Base-by-base conservation (phyloP, 2,797 vertebrate species). In the Peromyscus melanophrys region DNA sequence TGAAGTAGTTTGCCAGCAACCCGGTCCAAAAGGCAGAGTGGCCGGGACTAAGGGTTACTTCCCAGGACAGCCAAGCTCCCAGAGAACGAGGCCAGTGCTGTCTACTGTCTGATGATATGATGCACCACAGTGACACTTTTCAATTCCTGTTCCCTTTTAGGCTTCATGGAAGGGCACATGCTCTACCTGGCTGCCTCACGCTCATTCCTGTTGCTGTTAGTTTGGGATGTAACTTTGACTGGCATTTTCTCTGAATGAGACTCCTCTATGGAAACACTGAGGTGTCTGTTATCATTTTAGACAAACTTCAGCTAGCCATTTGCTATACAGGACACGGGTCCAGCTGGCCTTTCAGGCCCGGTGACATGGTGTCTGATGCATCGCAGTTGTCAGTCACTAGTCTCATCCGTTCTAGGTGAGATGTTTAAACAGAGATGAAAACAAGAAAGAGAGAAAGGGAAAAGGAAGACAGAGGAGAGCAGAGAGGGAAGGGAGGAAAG, bases 21-120 rank as follows among this genome's bases (percentile, higher is more conserved):
- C 17, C 0, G 34, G 0, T 21, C 4, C 27, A 4, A 61, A 8
- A 17, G 0, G 0, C 3, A 12, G 6, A 12, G 23, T 3, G 7
- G 0, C 2, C 0, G 17, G 40, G 29, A 37, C 34, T 73, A 46
- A 40, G 1, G 0, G 0, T 34, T 6, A 4, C 16, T 6, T 40
- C 46, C 59, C 73, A 13, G 34, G 34, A 61, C 1, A 55, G 21
- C 23, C 11, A 27, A 1, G 1, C 8, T 37, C 4, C 31, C 0
- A 4, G 37, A 25, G 34, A 6, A n/a, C 4, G 1, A 0, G 6
- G 13, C 0, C 0, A 9, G 19, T 23, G 11, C 21, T 13, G 0
- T 27, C 52, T 4, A 0, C 19, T 19, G 34, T 69, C 23, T 16
- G 2, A 1, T 1, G 55, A 29, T 2, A 4, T 0, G 1, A 17